Evolutionary conservation across 1,140 invertebrate genomes (phyloP), one percentile per base, ranked within the genome.

Genomic region (Musca domestica): DNA sequence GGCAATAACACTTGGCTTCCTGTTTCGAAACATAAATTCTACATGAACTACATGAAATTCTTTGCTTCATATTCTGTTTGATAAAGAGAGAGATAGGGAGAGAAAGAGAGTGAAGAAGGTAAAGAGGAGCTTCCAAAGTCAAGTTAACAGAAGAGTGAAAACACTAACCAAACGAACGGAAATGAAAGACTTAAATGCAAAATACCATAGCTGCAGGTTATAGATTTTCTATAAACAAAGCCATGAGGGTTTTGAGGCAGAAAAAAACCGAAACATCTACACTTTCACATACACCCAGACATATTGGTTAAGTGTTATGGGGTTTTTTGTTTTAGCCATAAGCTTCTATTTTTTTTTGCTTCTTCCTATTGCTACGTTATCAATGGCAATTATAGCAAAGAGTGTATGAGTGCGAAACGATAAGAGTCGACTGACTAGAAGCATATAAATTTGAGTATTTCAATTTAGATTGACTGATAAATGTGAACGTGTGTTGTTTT

Each of bases 151-250:
- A 54, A 54, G 7, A n/a, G n/a, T n/a, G n/a, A n/a, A 15, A 54
- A 54, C 54, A 58, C 3, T 27, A 58, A 30, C 27, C 52, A 54
- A 58, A 12, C 23, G 30, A 58, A 58, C 25, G 27, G 51, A 54
- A 54, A 54, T 22, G 20, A 54, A 20, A 2, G 15, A 56, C 52
- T 25, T n/a, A 27, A 56, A 56, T 25, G 52, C 34, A 41, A 41
- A 41, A 41, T 41, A 56, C 52, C 27, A 56, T 56, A 56, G 52
- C 52, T 56, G 52, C 52, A 56, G 25, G 52, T 56, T 56, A 56
- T 56, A 56, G 52, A 56, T 56, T 56, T 56, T 56, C n/a, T 27
- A 27, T 56, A 56, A 56, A 56, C 52, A 56, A 56, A 27, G 23
- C 52, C 15, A 12, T 41, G 10, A 12, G 12, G 12, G 34, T 9